phyloP scores from a whole-genome alignment of 2,113 vertebrate genomes.

The Rana temporaria region DNA sequence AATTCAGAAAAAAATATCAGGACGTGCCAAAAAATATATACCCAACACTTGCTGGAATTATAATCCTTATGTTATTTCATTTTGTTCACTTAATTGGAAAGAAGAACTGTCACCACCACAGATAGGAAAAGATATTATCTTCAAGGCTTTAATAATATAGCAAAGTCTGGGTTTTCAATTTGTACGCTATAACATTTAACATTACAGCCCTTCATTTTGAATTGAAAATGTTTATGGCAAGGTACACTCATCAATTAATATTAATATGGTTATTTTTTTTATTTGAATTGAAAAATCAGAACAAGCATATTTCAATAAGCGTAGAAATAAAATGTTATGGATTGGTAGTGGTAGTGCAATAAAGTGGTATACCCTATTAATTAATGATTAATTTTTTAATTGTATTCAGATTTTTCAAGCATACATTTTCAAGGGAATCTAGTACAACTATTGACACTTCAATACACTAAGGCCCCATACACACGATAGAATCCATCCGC shows the following conservation, averaged over 20 bases:
- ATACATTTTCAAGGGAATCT: too few species aligned
- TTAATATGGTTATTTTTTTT: not conserved
- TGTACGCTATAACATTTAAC: conserved; percentile 10
- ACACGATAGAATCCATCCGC: too few species aligned
- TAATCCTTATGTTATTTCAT: conserved; percentile 36
- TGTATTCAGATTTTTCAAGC: too few species aligned
- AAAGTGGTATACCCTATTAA: not conserved
- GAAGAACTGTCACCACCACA: conserved; percentile 45
- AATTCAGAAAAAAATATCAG: conserved; percentile 29
- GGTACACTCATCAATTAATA: conserved; percentile 22
- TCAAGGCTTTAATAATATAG: conserved; percentile 31
- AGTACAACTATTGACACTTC: too few species aligned
- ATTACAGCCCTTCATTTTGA: conserved; percentile 21
- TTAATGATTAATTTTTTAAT: too few species aligned
- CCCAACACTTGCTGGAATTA: conserved; percentile 9
- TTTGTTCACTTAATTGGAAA: conserved; percentile 51
- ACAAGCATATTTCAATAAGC: conserved; percentile 9
- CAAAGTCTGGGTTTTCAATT: conserved; percentile 42
- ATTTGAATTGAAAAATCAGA: not conserved
- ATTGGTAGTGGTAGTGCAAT: not conserved
- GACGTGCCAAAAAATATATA: conserved; percentile 31
- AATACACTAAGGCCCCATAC: too few species aligned
- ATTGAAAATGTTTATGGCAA: conserved; percentile 23
- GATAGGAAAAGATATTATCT: conserved; percentile 46
- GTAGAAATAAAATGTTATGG: conserved; percentile 19